These are phyloP conservation scores for Rhabdomys pumilio DNA, from an alignment of 2,797 vertebrate species.

Conservation along the genomic window DNA sequence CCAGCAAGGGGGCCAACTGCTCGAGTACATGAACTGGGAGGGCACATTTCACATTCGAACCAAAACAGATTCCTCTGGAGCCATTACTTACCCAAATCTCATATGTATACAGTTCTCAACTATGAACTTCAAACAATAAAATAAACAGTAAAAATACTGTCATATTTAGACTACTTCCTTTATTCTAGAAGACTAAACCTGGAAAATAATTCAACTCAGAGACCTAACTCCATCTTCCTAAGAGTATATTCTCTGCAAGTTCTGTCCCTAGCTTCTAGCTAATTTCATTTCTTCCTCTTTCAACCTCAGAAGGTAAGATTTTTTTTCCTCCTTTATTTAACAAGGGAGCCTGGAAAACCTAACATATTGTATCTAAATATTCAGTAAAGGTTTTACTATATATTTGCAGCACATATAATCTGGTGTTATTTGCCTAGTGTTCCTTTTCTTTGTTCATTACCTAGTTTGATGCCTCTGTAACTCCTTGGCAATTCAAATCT, in stretches of 20 bases:
- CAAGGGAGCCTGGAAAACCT: background rate
- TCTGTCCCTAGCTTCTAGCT: background rate
- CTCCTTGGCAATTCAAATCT: background rate
- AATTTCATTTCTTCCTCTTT: background rate
- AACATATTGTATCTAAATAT: slow-evolving; percentile 4
- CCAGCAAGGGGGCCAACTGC: background rate
- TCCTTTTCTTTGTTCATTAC: background rate
- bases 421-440: background rate
- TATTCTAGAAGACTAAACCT: background rate
- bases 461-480: background rate
- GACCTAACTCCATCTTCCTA: slow-evolving; percentile 35
- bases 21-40: background rate
- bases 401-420: background rate
- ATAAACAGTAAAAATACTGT: background rate
- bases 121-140: slow-evolving; percentile 39
- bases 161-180: slow-evolving; percentile 54
- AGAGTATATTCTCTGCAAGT: slow-evolving; percentile 21
- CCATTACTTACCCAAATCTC: background rate
- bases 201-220: slow-evolving; percentile 47
- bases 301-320: background rate
- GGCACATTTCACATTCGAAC: background rate
- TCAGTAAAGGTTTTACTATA: slow-evolving; percentile 16
- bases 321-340: background rate
- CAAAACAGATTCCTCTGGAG: background rate
- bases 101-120: background rate